Conservation (phyloP, 2,113 vertebrate species). For the Ascaphus truei region DNA sequence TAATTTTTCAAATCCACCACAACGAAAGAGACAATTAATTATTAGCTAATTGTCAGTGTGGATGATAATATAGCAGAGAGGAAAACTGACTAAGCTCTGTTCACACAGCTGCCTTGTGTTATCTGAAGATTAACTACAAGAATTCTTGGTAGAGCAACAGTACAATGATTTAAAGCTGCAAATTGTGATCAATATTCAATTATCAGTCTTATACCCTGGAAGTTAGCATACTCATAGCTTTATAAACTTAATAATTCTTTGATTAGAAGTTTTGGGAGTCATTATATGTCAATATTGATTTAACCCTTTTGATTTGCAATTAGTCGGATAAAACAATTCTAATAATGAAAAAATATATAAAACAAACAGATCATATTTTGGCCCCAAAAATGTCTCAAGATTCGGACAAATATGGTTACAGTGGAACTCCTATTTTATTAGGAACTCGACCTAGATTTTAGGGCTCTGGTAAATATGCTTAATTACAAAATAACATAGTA, state of each 20-base stretch:
- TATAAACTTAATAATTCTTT: background rate
- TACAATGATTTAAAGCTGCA: conserved; percentile 49
- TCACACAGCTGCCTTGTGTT: conserved; percentile 44
- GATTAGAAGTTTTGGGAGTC: background rate
- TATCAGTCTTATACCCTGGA: conserved; percentile 54
- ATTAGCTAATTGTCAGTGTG: conserved; percentile 36
- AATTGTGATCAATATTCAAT: conserved; percentile 63
- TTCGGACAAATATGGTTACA: too few species aligned
- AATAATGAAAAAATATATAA: too few species aligned
- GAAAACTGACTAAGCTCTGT: conserved; percentile 46
- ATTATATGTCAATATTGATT: background rate
- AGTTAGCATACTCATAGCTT: background rate
- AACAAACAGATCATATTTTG: too few species aligned
- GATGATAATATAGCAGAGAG: conserved; percentile 11
- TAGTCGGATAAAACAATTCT: too few species aligned
- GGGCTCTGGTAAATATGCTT: too few species aligned
- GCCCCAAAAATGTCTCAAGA: too few species aligned
- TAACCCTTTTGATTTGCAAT: background rate
- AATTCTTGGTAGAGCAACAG: conserved; percentile 37
- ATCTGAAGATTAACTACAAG: background rate
- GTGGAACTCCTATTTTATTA: too few species aligned
- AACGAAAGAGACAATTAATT: conserved; percentile 34
- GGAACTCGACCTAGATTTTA: too few species aligned
- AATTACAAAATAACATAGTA: too few species aligned
- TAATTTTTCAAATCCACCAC: conserved; percentile 22